Conservation (phyloP, 2,888 invertebrate genomes). For the Anodontia alba region DNA sequence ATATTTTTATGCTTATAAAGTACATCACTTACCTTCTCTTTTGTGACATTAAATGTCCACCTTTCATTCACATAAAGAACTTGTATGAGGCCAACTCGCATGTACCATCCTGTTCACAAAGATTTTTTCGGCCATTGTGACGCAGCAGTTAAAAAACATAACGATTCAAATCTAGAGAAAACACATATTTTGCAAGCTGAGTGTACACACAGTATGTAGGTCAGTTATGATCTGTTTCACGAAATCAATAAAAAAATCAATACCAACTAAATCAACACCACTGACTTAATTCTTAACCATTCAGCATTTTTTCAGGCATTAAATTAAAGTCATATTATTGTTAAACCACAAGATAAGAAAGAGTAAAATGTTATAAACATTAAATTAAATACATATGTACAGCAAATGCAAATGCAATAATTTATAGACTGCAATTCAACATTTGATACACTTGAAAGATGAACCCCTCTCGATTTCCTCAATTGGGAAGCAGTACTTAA, state of each 20-base stretch:
- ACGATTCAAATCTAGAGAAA: not conserved
- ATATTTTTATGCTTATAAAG: not conserved
- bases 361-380: too few relatives aligned
- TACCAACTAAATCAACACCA: not conserved
- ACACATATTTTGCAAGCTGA: not conserved
- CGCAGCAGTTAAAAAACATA: not conserved
- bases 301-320: not conserved
- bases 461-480: not conserved
- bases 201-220: not conserved
- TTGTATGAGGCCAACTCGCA: not conserved
- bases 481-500: conserved; percentile 27
- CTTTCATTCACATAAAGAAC: not conserved
- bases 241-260: not conserved
- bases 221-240: not conserved
- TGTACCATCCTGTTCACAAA: not conserved
- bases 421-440: not conserved
- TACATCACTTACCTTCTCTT: not conserved
- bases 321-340: not conserved
- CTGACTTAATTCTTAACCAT: not conserved
- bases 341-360: too few relatives aligned
- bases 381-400: too few relatives aligned
- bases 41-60: not conserved
- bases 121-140: not conserved
- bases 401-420: not conserved
- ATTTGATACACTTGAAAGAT: not conserved